A percentile compares a stretch with the other conserved stretches of the same genome.
Conservation (phyloP, 2,797 vertebrate genomes). For the Rachycentron canadum region DNA sequence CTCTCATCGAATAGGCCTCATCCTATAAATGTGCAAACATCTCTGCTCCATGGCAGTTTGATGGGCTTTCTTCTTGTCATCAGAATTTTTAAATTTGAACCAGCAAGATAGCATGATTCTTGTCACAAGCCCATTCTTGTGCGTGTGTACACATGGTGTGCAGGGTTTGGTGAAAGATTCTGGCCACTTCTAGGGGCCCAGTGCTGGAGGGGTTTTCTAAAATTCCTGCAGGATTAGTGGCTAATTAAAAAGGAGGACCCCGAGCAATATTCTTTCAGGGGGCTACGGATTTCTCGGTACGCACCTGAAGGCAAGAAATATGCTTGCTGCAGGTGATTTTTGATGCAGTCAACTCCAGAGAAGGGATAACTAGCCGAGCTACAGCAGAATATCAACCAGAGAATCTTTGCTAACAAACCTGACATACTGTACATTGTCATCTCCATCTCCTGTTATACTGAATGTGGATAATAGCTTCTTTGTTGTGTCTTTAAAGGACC, state of each 20-base stretch:
- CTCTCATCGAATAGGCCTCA: constrained; percentile 13
- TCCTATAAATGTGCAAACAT: constrained; percentile 20
- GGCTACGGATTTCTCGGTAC: constrained; percentile 1
- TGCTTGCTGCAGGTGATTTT: neutral
- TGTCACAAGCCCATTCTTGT: constrained; percentile 8
- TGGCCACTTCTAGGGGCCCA: neutral
- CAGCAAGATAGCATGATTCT: neutral
- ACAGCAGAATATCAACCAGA: neutral
- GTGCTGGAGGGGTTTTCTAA: neutral
- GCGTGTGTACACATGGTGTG: neutral
- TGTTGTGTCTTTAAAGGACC: neutral
- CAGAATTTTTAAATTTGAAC: neutral
- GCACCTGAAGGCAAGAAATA: constrained; percentile 5
- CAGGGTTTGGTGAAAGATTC: neutral
- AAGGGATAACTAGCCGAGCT: neutral
- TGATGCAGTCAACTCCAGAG: neutral
- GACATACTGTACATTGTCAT: neutral
- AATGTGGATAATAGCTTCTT: neutral
- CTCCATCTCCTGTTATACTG: neutral
- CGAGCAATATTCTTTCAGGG: constrained; percentile 4
- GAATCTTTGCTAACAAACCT: neutral
- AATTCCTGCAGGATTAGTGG: neutral
- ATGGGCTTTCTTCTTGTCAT: constrained; percentile 1
- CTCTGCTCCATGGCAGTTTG: constrained; percentile 11
- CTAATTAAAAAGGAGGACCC: neutral